A percentile compares a stretch with the other conserved stretches of the same genome.
These are phyloP conservation scores for Drosophila lacicola DNA, from an alignment of 2,888 invertebrate species.

Conservation along the genomic window DNA sequence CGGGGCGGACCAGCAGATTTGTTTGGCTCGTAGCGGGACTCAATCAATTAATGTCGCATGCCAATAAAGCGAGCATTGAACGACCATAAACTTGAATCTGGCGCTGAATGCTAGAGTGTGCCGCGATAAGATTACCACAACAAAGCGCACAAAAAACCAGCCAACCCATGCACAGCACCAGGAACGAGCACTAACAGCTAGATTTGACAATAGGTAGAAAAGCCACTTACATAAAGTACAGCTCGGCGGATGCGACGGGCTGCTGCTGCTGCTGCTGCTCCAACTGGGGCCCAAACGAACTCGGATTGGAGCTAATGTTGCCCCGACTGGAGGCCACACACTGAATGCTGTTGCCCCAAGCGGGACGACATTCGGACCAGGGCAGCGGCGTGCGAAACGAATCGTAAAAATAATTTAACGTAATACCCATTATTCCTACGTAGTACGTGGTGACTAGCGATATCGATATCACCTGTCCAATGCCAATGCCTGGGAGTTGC, in stretches of 20 bases:
- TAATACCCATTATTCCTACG: slow-evolving; percentile 89
- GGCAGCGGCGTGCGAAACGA: slow-evolving; percentile 88
- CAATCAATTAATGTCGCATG: slow-evolving; percentile 66
- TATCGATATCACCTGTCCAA: slow-evolving; percentile 87
- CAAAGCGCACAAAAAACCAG: background rate
- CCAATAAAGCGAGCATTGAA: slow-evolving; percentile 68
- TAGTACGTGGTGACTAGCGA: slow-evolving; percentile 88
- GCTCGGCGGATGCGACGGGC: slow-evolving; percentile 83
- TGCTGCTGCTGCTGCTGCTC: slow-evolving; percentile 38
- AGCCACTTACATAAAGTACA: slow-evolving; percentile 85
- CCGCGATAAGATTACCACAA: slow-evolving; percentile 60
- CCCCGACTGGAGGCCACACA: slow-evolving; percentile 84
- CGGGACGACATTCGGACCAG: slow-evolving; percentile 87
- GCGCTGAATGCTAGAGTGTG: slow-evolving; percentile 26
- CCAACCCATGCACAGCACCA: background rate
- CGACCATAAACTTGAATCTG: slow-evolving; percentile 70
- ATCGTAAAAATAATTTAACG: slow-evolving; percentile 87
- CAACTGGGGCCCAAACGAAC: slow-evolving; percentile 6
- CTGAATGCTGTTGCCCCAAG: slow-evolving; percentile 85
- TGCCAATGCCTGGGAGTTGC: slow-evolving; percentile 86
- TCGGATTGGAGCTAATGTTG: slow-evolving; percentile 50
- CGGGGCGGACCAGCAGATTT: background rate
- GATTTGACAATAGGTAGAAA: slow-evolving; percentile 23
- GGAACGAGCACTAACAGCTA: slow-evolving; percentile 11
- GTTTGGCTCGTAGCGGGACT: slow-evolving; percentile 22